phyloP scores from a whole-genome alignment of 1,140 invertebrate species.

The Aplysia californica region DNA sequence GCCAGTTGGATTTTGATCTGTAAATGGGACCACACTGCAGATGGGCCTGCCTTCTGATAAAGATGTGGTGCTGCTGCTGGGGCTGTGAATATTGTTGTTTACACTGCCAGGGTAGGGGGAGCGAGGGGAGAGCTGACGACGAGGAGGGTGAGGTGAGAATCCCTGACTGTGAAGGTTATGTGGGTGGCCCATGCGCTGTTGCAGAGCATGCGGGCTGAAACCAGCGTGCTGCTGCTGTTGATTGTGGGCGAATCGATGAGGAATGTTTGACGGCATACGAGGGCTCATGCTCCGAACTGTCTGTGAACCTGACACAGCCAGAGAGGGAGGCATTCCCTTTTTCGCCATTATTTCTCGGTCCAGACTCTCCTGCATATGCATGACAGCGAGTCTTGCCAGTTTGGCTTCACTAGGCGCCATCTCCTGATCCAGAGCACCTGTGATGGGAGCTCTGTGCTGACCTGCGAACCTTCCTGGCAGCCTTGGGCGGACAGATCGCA shows the following conservation, averaged over 20 bases:
- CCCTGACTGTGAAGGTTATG: background rate
- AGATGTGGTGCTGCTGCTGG: background rate
- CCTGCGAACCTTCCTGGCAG: background rate
- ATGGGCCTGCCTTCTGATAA: background rate
- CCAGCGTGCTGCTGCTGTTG: background rate
- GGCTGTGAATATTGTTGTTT: no score
- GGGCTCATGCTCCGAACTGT: no score
- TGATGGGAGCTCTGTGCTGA: background rate
- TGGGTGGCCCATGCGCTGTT: background rate
- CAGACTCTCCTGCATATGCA: conserved; percentile 24
- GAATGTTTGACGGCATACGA: no score
- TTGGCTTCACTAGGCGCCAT: conserved; percentile 12
- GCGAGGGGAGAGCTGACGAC: conserved; percentile 13
- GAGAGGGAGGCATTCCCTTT: background rate
- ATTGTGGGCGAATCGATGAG: background rate
- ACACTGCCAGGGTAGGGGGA: conserved; percentile 12
- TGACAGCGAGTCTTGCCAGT: conserved; percentile 6
- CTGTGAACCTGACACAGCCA: no score
- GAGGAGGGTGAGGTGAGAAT: background rate
- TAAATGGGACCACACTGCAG: conserved; percentile 21
- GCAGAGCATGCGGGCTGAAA: background rate
- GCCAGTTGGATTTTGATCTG: background rate
- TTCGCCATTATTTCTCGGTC: conserved; percentile 23
- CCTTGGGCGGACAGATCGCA: background rate
- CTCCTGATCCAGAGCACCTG: background rate